phyloP scores from a whole-genome alignment of 2,113 vertebrate species.

The Antechinus flavipes region DNA sequence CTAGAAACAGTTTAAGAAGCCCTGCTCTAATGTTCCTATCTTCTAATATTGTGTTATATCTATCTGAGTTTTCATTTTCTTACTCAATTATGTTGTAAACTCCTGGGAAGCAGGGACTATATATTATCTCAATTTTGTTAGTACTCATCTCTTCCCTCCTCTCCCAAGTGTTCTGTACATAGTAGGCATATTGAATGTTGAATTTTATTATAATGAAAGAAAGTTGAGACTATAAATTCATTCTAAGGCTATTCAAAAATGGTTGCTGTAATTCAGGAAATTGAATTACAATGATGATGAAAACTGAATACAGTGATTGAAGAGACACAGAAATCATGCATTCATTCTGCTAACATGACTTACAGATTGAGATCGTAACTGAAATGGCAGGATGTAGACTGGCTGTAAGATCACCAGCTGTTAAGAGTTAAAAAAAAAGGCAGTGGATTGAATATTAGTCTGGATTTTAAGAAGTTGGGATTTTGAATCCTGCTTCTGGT shows the following conservation, averaged over 20 bases:
- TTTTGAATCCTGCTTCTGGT: not conserved
- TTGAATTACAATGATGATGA: not conserved
- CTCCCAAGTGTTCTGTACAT: not conserved
- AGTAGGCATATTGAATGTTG: not conserved
- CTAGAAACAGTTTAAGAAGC: too few species aligned
- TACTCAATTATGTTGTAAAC: not conserved
- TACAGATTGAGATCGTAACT: not conserved
- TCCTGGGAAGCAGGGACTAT: not conserved
- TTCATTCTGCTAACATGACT: not conserved
- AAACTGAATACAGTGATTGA: constrained; percentile 4
- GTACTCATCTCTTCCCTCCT: not conserved
- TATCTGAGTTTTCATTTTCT: not conserved
- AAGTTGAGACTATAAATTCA: constrained; percentile 63
- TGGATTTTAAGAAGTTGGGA: not conserved
- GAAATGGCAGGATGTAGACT: not conserved
- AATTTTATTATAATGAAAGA: constrained; percentile 25
- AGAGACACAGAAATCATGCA: not conserved
- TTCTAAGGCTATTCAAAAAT: constrained; percentile 43
- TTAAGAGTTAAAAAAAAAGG: too few species aligned
- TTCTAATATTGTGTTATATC: not conserved
- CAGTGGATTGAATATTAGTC: not conserved
- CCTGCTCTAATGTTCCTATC: not conserved
- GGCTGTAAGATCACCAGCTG: not conserved
- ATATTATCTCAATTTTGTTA: not conserved
- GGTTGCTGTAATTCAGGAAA: constrained; percentile 33